Conservation (phyloP, 2,888 invertebrate species). For the Capitulum mitella region DNA sequence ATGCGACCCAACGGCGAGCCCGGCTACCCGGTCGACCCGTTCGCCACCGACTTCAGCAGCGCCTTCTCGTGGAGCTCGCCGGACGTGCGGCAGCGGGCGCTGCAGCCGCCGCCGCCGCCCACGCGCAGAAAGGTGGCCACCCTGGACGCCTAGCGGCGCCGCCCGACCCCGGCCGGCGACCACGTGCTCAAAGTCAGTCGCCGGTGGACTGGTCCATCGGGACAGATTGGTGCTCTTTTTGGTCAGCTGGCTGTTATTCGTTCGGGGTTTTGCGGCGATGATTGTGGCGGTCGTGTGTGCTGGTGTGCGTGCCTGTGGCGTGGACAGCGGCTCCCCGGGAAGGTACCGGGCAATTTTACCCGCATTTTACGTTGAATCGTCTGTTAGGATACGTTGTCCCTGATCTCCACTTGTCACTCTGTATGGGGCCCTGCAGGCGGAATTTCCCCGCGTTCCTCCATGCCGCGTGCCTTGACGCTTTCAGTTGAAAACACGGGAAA, state of each 20-base stretch:
- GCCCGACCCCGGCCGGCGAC: neutral
- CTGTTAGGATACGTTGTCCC: no score
- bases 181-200: conserved; percentile 7
- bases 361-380: no score
- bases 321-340: no score
- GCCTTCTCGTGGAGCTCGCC: conserved; percentile 11
- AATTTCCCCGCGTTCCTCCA: no score
- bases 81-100: neutral
- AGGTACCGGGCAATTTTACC: no score
- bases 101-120: conserved; percentile 23
- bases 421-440: no score
- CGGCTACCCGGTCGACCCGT: neutral
- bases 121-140: conserved; percentile 8
- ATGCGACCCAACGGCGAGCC: conserved; percentile 12
- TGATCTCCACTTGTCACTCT: no score
- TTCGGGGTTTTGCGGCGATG: neutral
- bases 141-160: conserved; percentile 12
- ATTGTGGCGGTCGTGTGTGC: no score
- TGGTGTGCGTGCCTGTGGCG: neutral
- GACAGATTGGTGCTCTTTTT: neutral
- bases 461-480: no score
- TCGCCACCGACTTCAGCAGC: conserved; percentile 4
- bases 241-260: conserved; percentile 1
- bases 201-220: neutral
- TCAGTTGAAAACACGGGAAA: no score